Evolutionary conservation across 2,888 invertebrate species (phyloP), one percentile per base, ranked within the genome.

Genomic region (Gymnocheta viridis): DNA sequence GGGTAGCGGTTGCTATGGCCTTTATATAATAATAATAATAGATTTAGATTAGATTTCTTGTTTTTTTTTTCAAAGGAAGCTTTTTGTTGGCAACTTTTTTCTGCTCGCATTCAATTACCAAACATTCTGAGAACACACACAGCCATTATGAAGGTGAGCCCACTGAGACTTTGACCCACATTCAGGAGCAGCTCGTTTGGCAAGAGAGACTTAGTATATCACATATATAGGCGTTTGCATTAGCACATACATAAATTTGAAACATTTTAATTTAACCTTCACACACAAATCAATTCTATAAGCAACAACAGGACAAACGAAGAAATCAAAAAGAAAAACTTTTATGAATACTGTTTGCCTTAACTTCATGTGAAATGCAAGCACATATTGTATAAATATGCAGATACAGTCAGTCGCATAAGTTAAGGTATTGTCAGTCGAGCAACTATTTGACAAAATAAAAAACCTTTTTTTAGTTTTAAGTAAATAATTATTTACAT

Each of bases 221-320:
- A 82, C 60, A 83, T 82, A 86, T 83, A 83, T 83, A 85, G 82
- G 82, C 70, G 70, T 82, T 83, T 47, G 67, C 41, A 17, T 67
- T 67, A 54, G 51, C 32, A 74, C 41, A 12, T 54, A 58, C 10
- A 38, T 12, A 12, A 38, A 14, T 38, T 4, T 2, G 27, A 29
- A 12, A 22, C 24, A 44, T 17, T 51, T 24, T 44, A 76, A 44
- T 76, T 66, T 66, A 80, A 80, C 66, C 69, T 64, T 49, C 19
- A 7, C 14, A 9, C 4, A 14, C 38, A 38, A 41, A 17, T 41
- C 41, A 41, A n/a, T n/a, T n/a, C 41, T n/a, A 41, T 6, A 38
- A 12, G 4, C 41, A 38, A 38, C 38, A 38, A 14, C 0, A 38
- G 2, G 38, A 12, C 38, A 38, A 38, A 38, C 2, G 41, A n/a